Conservation (phyloP, 2,113 vertebrate genomes). For the Chelonoidis abingdonii region DNA sequence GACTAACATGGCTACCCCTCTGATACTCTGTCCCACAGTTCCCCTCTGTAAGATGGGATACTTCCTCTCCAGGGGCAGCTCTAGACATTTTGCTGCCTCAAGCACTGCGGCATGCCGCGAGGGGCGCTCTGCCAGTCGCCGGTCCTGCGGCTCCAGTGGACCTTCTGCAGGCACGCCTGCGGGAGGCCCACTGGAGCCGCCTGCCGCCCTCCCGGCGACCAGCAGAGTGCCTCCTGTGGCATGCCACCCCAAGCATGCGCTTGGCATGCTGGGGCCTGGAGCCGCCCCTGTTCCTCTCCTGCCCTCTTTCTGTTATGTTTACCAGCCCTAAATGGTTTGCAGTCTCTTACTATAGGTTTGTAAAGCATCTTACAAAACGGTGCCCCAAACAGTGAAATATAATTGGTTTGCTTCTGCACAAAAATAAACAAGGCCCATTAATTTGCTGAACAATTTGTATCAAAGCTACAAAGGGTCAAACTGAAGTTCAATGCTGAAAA, state of each 20-base stretch:
- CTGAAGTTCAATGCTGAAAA: slow-evolving; percentile 3
- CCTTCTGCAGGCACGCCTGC: too few species aligned
- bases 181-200: too few species aligned
- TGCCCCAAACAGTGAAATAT: slow-evolving; percentile 6
- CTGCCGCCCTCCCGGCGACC: too few species aligned
- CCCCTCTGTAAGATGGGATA: background rate
- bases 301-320: background rate
- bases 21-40: background rate
- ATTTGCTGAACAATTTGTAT: slow-evolving; percentile 19
- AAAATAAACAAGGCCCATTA: background rate
- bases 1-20: too few species aligned
- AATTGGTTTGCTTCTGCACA: background rate
- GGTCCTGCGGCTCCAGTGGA: too few species aligned
- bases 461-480: background rate
- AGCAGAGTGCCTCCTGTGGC: too few species aligned
- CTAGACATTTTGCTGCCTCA: too few species aligned
- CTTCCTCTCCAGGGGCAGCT: background rate
- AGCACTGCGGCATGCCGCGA: too few species aligned
- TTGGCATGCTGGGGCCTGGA: too few species aligned
- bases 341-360: background rate
- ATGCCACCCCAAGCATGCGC: too few species aligned
- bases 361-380: background rate
- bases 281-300: background rate
- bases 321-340: background rate
- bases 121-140: too few species aligned